Conservation (phyloP, 2,888 invertebrate species). For the Apamea monoglypha region DNA sequence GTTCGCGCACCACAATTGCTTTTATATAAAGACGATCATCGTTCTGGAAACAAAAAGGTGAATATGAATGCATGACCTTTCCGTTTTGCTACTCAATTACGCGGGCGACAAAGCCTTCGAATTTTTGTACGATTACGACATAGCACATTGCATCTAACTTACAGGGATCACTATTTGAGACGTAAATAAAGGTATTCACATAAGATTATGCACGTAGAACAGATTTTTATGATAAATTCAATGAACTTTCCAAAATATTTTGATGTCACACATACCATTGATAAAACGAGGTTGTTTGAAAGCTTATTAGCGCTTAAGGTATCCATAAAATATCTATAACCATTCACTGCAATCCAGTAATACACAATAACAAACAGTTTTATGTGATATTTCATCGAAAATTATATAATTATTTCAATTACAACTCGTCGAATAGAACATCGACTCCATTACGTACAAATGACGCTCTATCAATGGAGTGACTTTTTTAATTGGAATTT, state of each 20-base stretch:
- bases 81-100: conserved; percentile 89
- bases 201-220: conserved; percentile 59
- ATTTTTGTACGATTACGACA: conserved; percentile 68
- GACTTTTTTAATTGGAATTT: conserved; percentile 82
- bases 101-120: conserved; percentile 87
- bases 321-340: conserved; percentile 82
- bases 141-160: conserved; percentile 36
- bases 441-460: conserved; percentile 92
- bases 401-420: conserved; percentile 78
- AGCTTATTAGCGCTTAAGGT: conserved; percentile 73
- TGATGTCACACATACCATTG: conserved; percentile 90
- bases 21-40: conserved; percentile 72
- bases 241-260: conserved; percentile 91
- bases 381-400: conserved; percentile 80
- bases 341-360: conserved; percentile 83
- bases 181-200: conserved; percentile 55
- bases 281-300: conserved; percentile 84
- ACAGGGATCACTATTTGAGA: conserved; percentile 52
- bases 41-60: conserved; percentile 86
- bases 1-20: conserved; percentile 59
- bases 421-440: conserved; percentile 81
- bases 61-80: conserved; percentile 89
- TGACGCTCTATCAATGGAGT: conserved; percentile 90
- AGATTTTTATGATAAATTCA: conserved; percentile 72
- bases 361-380: conserved; percentile 77